Evolutionary conservation across 2,888 invertebrate genomes (phyloP).

Genomic region (Acleris sparsana): DNA sequence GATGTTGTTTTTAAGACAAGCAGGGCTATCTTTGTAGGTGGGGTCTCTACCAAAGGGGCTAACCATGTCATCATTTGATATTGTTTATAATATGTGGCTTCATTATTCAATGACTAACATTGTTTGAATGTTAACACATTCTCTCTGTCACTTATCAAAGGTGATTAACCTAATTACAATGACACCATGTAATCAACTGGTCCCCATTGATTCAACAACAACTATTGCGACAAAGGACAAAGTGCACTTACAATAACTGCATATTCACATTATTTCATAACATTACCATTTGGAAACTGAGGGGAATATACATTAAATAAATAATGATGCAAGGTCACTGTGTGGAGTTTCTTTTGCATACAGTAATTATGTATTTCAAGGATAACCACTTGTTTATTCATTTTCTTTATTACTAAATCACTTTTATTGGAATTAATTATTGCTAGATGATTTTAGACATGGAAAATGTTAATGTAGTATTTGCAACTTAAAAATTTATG

Average conservation of each 20-base stretch:
- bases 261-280: slow-evolving; percentile 24
- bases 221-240: slow-evolving; percentile 39
- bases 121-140: slow-evolving; percentile 16
- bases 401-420: slow-evolving; percentile 2
- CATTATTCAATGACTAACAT: slow-evolving; percentile 22
- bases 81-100: not conserved
- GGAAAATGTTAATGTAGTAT: not conserved
- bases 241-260: slow-evolving; percentile 21
- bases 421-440: slow-evolving; percentile 1
- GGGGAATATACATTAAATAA: slow-evolving; percentile 13
- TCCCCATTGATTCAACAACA: slow-evolving; percentile 45
- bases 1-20: too few species aligned
- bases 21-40: too few species aligned
- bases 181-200: slow-evolving; percentile 43
- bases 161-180: slow-evolving; percentile 46
- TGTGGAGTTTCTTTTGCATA: slow-evolving; percentile 1
- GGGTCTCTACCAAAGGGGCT: too few species aligned
- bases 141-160: slow-evolving; percentile 31
- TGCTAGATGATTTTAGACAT: not conserved
- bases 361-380: slow-evolving; percentile 19
- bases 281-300: slow-evolving; percentile 13
- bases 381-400: slow-evolving; percentile 1
- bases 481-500: not conserved
- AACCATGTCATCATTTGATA: too few species aligned
- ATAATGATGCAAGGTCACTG: slow-evolving; percentile 17